phyloP scores from a whole-genome alignment of 2,797 vertebrate species.

The Podargus strigoides region DNA sequence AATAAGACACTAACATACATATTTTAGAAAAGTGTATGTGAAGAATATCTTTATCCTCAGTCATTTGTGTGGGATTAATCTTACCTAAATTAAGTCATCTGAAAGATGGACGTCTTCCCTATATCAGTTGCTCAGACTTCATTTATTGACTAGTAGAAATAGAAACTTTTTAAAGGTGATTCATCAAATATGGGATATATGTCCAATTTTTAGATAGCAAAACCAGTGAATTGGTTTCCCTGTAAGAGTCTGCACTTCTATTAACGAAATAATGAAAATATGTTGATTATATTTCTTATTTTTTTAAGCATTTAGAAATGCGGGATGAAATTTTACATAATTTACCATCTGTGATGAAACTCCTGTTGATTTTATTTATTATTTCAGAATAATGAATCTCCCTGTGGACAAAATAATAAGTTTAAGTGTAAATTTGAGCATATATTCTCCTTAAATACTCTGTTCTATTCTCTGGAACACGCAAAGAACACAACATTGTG shows the following conservation, averaged over 20 bases:
- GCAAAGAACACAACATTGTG: not conserved
- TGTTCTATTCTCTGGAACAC: not conserved
- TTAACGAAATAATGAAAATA: not conserved
- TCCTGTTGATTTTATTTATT: not conserved
- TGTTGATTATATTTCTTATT: not conserved
- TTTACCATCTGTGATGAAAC: not conserved
- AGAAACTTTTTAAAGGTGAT: not conserved
- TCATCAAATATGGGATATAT: not conserved
- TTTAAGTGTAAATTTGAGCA: not conserved
- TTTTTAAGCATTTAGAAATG: not conserved
- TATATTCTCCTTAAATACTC: not conserved
- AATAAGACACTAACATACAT: not conserved
- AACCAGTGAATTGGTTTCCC: fast-evolving
- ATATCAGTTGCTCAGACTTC: not conserved
- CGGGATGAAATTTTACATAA: not conserved
- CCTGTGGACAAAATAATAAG: not conserved
- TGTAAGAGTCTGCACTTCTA: not conserved
- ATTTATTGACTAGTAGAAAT: not conserved
- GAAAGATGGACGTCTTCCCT: not conserved
- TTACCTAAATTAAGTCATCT: not conserved
- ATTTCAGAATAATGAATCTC: not conserved
- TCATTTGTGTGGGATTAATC: not conserved
- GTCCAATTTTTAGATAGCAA: not conserved
- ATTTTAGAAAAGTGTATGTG: fast-evolving
- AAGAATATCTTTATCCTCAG: not conserved